A percentile compares a stretch with the other conserved stretches of the same genome.
phyloP scores from a whole-genome alignment of 1,140 invertebrate species.

The Pomacea maculata region DNA sequence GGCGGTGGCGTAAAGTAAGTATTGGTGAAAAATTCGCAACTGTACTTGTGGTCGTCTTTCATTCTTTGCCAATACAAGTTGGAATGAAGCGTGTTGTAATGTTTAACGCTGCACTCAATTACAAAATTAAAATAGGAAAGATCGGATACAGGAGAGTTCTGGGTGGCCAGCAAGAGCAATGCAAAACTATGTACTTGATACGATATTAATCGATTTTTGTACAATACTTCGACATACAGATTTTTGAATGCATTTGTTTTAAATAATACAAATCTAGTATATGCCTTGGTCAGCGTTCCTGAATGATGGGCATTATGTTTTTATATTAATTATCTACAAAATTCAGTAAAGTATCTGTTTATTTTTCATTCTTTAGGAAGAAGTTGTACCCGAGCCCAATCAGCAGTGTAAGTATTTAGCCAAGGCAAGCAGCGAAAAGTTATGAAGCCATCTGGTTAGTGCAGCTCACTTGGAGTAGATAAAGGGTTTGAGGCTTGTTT shows the following conservation, averaged over 20 bases:
- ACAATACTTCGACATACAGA: background rate
- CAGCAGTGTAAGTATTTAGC: background rate
- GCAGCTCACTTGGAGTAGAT: background rate
- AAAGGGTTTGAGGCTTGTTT: too few species aligned
- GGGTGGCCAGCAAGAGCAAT: background rate
- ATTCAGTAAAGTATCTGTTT: background rate
- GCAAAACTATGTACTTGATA: background rate
- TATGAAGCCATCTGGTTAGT: background rate
- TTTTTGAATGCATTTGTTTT: too few species aligned
- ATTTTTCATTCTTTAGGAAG: background rate
- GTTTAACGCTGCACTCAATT: background rate
- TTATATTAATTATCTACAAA: too few species aligned
- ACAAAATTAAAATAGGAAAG: background rate
- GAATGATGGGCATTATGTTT: too few species aligned
- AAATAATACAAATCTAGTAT: too few species aligned
- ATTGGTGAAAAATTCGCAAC: background rate
- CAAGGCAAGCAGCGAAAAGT: background rate
- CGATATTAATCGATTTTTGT: background rate
- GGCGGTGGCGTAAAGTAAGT: constrained; percentile 11
- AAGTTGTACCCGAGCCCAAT: constrained; percentile 6
- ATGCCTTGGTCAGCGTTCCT: too few species aligned
- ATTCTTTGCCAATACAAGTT: background rate
- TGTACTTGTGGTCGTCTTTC: background rate
- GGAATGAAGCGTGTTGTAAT: background rate
- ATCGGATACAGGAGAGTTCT: background rate